Conservation (phyloP, 2,113 vertebrate species). For the Arizona elegans region DNA sequence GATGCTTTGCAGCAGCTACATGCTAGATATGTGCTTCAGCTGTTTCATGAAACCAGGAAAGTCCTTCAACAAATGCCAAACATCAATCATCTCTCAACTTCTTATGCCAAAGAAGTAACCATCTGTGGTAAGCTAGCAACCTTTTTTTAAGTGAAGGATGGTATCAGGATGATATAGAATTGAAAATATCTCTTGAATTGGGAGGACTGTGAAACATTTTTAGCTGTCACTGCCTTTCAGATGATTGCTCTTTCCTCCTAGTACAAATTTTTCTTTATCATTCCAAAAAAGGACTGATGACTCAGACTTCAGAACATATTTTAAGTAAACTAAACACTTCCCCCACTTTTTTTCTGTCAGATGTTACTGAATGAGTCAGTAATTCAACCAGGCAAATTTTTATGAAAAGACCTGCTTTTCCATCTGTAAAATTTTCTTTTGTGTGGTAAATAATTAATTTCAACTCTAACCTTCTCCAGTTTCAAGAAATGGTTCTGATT, state of each 20-base stretch:
- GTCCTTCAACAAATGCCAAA: slow-evolving; percentile 89
- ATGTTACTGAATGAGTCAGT: slow-evolving; percentile 59
- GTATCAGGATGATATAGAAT: background rate
- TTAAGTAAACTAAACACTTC: slow-evolving; percentile 47
- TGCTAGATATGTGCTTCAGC: slow-evolving; percentile 84
- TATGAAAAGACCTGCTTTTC: slow-evolving; percentile 54
- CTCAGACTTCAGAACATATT: slow-evolving; percentile 53
- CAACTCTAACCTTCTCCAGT: slow-evolving; percentile 35
- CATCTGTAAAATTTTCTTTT: slow-evolving; percentile 54
- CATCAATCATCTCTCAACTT: slow-evolving; percentile 81
- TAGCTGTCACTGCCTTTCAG: slow-evolving; percentile 1
- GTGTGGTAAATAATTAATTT: slow-evolving; percentile 54
- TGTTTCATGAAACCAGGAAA: slow-evolving; percentile 85
- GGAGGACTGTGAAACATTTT: background rate
- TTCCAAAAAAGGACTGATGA: slow-evolving; percentile 49
- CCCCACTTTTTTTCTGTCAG: slow-evolving; percentile 59
- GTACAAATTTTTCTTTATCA: slow-evolving; percentile 45
- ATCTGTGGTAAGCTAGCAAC: slow-evolving; percentile 77
- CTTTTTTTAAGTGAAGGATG: background rate
- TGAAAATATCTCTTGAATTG: background rate
- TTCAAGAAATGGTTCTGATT: slow-evolving; percentile 1
- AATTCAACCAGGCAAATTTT: slow-evolving; percentile 35
- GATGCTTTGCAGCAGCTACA: slow-evolving; percentile 79
- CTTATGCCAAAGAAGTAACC: slow-evolving; percentile 85
- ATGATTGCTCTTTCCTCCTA: slow-evolving; percentile 42